Conservation (phyloP, 1,140 invertebrate species). For the Cryptotermes secundus region DNA sequence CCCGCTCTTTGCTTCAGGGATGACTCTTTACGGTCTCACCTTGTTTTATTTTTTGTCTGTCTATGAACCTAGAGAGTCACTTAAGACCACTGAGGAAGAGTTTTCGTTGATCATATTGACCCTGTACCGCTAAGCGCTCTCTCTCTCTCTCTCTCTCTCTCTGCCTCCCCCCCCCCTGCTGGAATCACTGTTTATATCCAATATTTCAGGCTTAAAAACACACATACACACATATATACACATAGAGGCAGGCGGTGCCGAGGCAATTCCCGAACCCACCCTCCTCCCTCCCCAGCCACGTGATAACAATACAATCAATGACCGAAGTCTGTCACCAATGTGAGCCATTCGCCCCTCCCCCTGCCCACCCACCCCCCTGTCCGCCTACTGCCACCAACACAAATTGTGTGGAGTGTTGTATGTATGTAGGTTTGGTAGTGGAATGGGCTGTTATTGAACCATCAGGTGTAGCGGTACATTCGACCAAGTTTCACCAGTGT, state of each 20-base stretch:
- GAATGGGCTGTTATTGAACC: slow-evolving; percentile 26
- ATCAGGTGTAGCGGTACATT: slow-evolving; percentile 28
- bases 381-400: slow-evolving; percentile 20
- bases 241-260: background rate
- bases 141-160: too few species aligned
- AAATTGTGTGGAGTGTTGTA: slow-evolving; percentile 32
- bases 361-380: background rate
- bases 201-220: slow-evolving; percentile 32
- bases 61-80: background rate
- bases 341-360: slow-evolving; percentile 33
- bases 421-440: background rate
- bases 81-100: background rate
- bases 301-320: slow-evolving; percentile 38
- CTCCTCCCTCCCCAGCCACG: slow-evolving; percentile 27
- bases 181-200: slow-evolving; percentile 34
- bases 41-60: background rate
- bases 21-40: background rate
- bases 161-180: background rate
- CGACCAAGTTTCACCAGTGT: slow-evolving; percentile 28
- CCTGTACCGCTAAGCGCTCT: background rate
- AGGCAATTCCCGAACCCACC: background rate
- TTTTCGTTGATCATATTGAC: background rate
- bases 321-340: slow-evolving; percentile 37
- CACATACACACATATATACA: background rate
- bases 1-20: background rate